Percentiles rank a stretch among this genome's conserved stretches.
These are phyloP conservation scores for Peromyscus maniculatus DNA, from an alignment of 2,113 vertebrate genomes.

Conservation along the genomic window DNA sequence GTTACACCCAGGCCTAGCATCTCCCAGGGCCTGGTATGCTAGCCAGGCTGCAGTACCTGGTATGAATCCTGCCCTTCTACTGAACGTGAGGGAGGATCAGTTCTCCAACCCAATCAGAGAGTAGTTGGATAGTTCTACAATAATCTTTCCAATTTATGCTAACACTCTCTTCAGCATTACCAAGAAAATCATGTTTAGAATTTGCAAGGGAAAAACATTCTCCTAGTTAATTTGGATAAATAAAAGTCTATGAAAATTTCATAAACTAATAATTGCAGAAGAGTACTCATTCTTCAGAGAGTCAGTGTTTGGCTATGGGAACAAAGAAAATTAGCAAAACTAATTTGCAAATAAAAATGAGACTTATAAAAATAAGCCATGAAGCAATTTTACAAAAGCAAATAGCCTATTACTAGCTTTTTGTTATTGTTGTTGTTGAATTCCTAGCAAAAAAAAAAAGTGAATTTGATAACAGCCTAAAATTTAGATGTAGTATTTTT, in stretches of 20 bases:
- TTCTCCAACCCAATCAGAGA: neutral
- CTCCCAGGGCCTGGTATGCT: no score
- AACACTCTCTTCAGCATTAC: neutral
- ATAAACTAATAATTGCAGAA: neutral
- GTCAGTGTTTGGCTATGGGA: neutral
- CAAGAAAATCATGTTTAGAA: neutral
- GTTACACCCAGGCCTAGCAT: neutral
- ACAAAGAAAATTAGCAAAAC: neutral
- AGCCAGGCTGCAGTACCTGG: neutral
- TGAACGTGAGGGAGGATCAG: no score
- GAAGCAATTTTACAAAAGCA: neutral
- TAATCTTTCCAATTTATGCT: neutral
- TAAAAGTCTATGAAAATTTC: conserved; percentile 18
- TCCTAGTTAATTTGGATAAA: neutral
- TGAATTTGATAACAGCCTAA: neutral
- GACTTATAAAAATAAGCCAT: neutral
- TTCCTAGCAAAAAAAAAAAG: neutral
- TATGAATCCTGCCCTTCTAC: neutral
- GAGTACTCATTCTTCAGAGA: neutral
- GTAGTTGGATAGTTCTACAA: neutral
- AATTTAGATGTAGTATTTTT: neutral
- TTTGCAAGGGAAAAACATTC: neutral
- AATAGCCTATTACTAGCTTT: neutral
- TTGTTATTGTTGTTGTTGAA: neutral
- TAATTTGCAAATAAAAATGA: conserved; percentile 19